Conservation (phyloP, 2,113 vertebrate species). For the Pygoscelis antarcticus region DNA sequence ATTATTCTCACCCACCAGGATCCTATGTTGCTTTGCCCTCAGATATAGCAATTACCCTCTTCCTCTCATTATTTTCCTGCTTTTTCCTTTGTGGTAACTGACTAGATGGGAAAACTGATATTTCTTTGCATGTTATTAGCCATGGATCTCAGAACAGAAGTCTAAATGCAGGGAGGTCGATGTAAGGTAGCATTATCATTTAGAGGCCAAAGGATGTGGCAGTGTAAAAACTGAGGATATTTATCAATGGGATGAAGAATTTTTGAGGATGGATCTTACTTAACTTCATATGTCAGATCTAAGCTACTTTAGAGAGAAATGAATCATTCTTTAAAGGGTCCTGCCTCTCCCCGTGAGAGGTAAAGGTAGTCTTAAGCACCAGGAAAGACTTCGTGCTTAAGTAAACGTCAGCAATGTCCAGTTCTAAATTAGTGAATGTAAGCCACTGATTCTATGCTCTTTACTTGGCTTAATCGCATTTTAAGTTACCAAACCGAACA, state of each 20-base stretch:
- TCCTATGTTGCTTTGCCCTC: neutral
- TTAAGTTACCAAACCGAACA: neutral
- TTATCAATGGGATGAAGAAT: neutral
- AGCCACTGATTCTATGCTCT: neutral
- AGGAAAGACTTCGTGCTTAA: neutral
- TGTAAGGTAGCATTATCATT: neutral
- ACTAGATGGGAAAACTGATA: neutral
- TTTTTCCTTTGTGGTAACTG: neutral
- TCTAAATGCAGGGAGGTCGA: neutral
- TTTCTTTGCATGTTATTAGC: neutral
- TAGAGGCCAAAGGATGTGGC: neutral
- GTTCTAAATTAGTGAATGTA: neutral
- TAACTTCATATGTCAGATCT: neutral
- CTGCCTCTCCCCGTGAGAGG: neutral
- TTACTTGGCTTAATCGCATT: neutral
- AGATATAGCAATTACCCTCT: neutral
- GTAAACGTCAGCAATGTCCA: neutral
- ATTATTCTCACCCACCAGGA: neutral
- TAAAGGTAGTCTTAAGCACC: neutral
- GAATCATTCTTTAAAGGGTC: neutral
- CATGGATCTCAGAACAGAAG: neutral
- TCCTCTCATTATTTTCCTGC: neutral
- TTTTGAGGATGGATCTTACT: neutral
- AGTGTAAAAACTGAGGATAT: neutral
- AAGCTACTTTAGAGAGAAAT: neutral